A percentile compares a stretch with the other conserved stretches of the same genome.
Evolutionary conservation across 2,888 invertebrate species (phyloP).

Genomic region (Rhingia campestris): DNA sequence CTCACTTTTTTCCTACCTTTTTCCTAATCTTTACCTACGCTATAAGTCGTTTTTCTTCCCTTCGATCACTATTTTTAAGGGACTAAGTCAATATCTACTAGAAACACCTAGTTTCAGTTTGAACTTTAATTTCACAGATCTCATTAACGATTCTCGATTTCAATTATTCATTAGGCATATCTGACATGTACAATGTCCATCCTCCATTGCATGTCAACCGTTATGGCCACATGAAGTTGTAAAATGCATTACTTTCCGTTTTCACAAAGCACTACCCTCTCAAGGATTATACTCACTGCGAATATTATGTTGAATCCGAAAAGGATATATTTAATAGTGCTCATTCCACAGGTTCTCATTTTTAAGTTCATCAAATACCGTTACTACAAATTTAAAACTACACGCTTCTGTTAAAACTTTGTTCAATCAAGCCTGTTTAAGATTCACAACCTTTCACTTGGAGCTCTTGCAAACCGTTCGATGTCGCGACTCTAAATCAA

Average conservation of each 20-base stretch:
- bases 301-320: constrained; percentile 86
- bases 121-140: no score
- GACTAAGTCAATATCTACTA: no score
- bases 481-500: constrained; percentile 77
- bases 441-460: not conserved
- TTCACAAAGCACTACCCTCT: not conserved
- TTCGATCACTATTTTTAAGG: no score
- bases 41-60: no score
- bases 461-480: constrained; percentile 75
- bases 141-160: no score
- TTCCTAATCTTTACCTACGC: no score
- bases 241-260: not conserved
- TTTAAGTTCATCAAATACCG: constrained; percentile 76
- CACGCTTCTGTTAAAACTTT: not conserved
- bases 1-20: no score
- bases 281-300: constrained; percentile 84
- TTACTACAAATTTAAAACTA: not conserved
- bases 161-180: no score
- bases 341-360: constrained; percentile 84
- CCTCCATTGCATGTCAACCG: no score
- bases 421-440: not conserved
- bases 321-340: constrained; percentile 85
- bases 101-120: no score
- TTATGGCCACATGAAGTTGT: no score
- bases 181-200: no score